Conservation (phyloP, 2,797 vertebrate species). For the Urosaurus nigricauda region DNA sequence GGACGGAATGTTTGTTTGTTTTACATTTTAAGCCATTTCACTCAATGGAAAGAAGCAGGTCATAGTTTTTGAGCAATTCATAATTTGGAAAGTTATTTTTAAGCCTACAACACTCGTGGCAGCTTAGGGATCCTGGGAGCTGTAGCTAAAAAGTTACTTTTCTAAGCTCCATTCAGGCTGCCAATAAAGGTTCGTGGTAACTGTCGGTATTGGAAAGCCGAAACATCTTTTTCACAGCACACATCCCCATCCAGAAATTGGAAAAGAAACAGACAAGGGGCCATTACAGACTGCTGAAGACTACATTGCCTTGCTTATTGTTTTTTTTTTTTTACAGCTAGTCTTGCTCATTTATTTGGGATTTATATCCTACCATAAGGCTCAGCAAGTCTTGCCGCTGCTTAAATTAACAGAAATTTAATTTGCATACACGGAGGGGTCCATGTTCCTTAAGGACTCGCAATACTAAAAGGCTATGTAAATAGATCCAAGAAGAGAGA, state of each 20-base stretch:
- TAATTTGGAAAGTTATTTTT: too few species aligned
- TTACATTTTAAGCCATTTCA: not conserved
- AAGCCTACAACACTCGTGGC: too few species aligned
- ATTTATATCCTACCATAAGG: not conserved
- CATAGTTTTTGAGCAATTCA: not conserved
- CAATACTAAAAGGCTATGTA: not conserved
- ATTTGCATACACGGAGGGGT: not conserved
- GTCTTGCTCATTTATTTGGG: too few species aligned
- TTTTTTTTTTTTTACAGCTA: too few species aligned
- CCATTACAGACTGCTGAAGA: not conserved
- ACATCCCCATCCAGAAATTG: not conserved
- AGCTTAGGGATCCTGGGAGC: too few species aligned
- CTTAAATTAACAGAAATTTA: constrained; percentile 1
- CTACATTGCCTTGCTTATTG: too few species aligned
- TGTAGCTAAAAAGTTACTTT: not conserved
- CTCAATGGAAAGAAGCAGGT: not conserved
- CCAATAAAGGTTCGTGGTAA: too few species aligned
- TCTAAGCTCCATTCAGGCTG: too few species aligned
- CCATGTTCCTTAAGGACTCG: not conserved
- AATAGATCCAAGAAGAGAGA: not conserved
- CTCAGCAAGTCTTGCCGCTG: not conserved
- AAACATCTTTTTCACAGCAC: too few species aligned
- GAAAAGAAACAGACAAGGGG: not conserved
- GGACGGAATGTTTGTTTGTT: too few species aligned
- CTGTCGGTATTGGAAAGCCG: too few species aligned